These are phyloP conservation scores for Chaenodraco wilsoni DNA, from an alignment of 2,797 vertebrate genomes.

Conservation along the genomic window DNA sequence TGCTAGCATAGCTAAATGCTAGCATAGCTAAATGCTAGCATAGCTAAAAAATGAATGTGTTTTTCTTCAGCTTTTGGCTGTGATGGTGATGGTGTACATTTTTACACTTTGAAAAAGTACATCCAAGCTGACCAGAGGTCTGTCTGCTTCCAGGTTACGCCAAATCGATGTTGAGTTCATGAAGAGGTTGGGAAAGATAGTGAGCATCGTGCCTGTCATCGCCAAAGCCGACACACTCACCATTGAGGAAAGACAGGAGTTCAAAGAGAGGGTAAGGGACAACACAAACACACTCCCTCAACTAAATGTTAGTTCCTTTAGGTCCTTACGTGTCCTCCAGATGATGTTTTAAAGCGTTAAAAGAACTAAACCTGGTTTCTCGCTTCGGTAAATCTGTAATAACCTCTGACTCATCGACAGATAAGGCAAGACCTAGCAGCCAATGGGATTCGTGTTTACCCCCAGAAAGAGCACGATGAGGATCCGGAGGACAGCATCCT, in stretches of 20 bases:
- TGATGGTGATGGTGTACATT: not conserved
- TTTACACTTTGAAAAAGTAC: not conserved
- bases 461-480: slow-evolving; percentile 91
- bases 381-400: not conserved
- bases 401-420: slow-evolving; percentile 71
- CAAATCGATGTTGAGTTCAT: slow-evolving; percentile 95
- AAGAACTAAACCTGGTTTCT: not conserved
- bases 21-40: too few species aligned
- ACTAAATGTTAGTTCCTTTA: not conserved
- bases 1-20: too few species aligned
- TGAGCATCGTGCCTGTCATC: slow-evolving; percentile 95
- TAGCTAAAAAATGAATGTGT: too few species aligned
- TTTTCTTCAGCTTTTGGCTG: not conserved
- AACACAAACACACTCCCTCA: slow-evolving; percentile 1
- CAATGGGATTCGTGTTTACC: slow-evolving; percentile 90
- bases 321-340: not conserved
- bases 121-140: slow-evolving; percentile 10
- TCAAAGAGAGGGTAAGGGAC: slow-evolving; percentile 88
- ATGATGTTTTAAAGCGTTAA: not conserved
- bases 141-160: slow-evolving; percentile 85
- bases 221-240: slow-evolving; percentile 95
- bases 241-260: slow-evolving; percentile 91
- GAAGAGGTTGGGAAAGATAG: slow-evolving; percentile 89
- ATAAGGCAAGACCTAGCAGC: slow-evolving; percentile 90
- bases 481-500: slow-evolving; percentile 87